Percentiles rank a stretch among this genome's conserved stretches.
phyloP scores from a whole-genome alignment of 1,140 invertebrate genomes.

The Zaprionus vittiger region DNA sequence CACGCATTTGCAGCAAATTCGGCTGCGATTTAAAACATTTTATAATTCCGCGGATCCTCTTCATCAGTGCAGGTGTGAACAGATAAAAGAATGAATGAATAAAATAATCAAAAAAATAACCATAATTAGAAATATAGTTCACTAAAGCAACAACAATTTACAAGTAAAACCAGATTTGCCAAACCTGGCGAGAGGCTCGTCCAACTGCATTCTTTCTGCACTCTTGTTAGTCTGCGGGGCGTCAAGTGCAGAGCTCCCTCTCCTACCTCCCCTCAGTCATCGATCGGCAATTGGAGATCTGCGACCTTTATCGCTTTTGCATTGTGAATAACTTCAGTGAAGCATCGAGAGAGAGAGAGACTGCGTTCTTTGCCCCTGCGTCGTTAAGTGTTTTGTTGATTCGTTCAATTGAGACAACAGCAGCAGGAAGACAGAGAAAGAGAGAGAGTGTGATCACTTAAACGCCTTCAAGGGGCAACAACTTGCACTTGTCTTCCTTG shows the following conservation, averaged over 20 bases:
- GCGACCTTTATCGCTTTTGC: not conserved
- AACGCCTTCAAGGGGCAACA: not conserved
- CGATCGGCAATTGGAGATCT: not conserved
- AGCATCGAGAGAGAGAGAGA: not conserved
- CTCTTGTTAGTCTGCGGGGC: not conserved
- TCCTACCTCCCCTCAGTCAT: not conserved
- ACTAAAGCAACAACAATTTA: not conserved
- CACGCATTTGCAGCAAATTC: not conserved
- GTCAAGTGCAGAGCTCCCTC: not conserved
- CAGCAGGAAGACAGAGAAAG: too few species aligned
- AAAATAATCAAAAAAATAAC: not conserved
- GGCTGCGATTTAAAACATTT: constrained; percentile 22
- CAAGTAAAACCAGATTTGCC: not conserved
- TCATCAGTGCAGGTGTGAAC: constrained; percentile 36
- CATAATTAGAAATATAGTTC: not conserved
- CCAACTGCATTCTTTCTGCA: constrained; percentile 4
- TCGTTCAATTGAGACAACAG: not conserved
- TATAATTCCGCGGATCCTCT: constrained; percentile 34
- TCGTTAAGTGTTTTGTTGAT: constrained; percentile 10
- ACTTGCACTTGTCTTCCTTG: not conserved
- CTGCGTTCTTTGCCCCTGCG: not conserved
- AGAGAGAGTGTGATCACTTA: not conserved
- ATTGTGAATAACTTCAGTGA: not conserved
- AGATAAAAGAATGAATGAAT: not conserved
- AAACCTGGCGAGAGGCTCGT: not conserved